Evolutionary conservation across 2,888 invertebrate species (phyloP), one percentile per base, ranked within the genome.

Genomic region (Athetis lepigone): DNA sequence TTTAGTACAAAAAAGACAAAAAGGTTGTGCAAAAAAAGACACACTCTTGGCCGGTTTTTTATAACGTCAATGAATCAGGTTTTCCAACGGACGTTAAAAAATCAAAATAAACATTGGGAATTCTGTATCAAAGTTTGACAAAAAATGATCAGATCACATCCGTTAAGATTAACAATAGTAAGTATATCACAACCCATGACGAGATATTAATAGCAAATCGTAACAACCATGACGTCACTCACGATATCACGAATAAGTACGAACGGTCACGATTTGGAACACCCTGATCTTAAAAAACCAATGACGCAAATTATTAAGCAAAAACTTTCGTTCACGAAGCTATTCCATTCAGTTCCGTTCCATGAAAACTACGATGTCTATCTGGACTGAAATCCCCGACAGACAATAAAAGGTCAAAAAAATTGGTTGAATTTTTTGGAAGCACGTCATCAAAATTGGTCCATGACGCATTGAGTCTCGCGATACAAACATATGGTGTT

Each of bases 261-360:
- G 51, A 57, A 25, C 25, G 0, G 29, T 58, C 63, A 70, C 70
- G 75, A 68, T 57, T 16, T 37, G 58, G 58, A 25, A 40, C 56
- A 45, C 42, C 29, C 19, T 25, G 50, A 21, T 21, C 37, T 29
- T 40, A 72, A 73, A 71, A 77, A 75, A 70, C 72, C 60, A 63
- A 75, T 81, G 82, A 82, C 73, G 80, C 68, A 68, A 65, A 72
- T 40, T 55, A 36, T 43, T 43, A 42, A 62, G 52, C 59, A 77
- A 79, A 82, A 82, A 72, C 77, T 74, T 74, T 69, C 75, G 40
- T 72, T 77, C 80, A 75, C 76, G 81, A 69, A 69, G 79, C 65
- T 72, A 77, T 78, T 65, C 51, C 58, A 58, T 67, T 46, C 74
- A 75, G 81, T 81, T 84, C 83, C 84, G 83, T 76, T 84, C 75